phyloP scores from a whole-genome alignment of 2,797 vertebrate genomes.

The Gobio occitaniae region DNA sequence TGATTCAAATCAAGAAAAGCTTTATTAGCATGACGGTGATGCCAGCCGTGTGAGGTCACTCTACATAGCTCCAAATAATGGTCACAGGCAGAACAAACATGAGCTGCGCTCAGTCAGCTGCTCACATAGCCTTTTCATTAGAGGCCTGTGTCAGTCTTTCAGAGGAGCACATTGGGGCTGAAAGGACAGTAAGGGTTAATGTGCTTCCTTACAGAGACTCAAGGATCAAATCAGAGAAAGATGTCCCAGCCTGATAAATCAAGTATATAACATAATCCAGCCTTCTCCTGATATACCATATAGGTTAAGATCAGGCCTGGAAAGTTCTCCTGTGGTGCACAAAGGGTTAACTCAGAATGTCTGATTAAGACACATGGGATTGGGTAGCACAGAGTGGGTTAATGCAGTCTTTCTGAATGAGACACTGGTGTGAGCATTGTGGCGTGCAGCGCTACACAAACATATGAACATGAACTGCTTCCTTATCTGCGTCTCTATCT shows the following conservation, averaged over 20 bases:
- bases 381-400: slow-evolving; percentile 42
- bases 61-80: slow-evolving; percentile 35
- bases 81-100: slow-evolving; percentile 37
- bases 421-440: slow-evolving; percentile 52
- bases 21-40: slow-evolving; percentile 53
- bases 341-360: slow-evolving; percentile 30
- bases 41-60: slow-evolving; percentile 50
- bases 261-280: not conserved
- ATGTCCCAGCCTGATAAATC: not conserved
- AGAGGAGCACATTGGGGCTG: not conserved
- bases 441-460: slow-evolving; percentile 50
- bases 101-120: slow-evolving; percentile 41
- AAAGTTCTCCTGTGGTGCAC: not conserved
- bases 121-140: slow-evolving; percentile 28
- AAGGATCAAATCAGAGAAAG: not conserved
- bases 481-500: slow-evolving; percentile 71
- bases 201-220: not conserved
- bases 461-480: slow-evolving; percentile 47
- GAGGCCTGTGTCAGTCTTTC: slow-evolving; percentile 24
- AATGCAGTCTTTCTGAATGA: slow-evolving; percentile 49
- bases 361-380: slow-evolving; percentile 40
- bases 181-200: slow-evolving; percentile 8
- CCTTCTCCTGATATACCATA: not conserved
- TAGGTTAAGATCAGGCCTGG: not conserved
- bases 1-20: slow-evolving; percentile 52